These are phyloP conservation scores for Drosophila mojavensis DNA, from an alignment of 1,140 invertebrate species.

Conservation along the genomic window DNA sequence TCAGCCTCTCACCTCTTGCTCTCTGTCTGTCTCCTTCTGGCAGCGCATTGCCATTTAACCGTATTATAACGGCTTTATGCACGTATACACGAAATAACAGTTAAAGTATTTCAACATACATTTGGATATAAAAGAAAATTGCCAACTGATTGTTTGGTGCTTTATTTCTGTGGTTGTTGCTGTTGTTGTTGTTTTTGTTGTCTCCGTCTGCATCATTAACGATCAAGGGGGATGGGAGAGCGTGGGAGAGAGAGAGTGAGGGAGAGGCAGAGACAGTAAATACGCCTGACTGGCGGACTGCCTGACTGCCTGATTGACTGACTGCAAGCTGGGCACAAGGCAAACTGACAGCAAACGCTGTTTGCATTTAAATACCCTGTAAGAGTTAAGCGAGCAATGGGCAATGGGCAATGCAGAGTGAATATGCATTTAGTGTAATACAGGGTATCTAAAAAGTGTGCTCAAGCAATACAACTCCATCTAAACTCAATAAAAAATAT, in stretches of 20 bases:
- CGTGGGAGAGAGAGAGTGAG: not conserved
- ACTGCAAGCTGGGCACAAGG: conserved; percentile 13
- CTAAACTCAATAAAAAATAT: too few species aligned
- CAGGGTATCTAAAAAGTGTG: too few species aligned
- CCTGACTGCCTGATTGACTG: conserved; percentile 17
- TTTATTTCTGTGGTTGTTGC: conserved; percentile 25
- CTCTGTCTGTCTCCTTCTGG: not conserved
- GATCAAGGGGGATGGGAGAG: conserved; percentile 15
- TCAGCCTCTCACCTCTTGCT: not conserved
- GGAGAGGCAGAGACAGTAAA: not conserved
- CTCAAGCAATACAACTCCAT: too few species aligned
- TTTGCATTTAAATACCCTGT: conserved; percentile 26
- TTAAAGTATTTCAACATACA: conserved; percentile 78
- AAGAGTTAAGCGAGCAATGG: too few species aligned
- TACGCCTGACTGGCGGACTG: conserved; percentile 16
- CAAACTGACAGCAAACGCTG: conserved; percentile 23
- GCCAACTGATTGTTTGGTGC: conserved; percentile 73
- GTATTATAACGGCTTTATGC: conserved; percentile 77
- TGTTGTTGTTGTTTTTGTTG: not conserved
- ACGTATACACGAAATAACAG: conserved; percentile 74
- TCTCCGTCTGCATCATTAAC: conserved; percentile 53
- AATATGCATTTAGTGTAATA: too few species aligned
- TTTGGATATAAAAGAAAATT: conserved; percentile 65
- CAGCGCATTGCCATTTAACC: conserved; percentile 47
- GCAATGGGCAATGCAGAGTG: not conserved